Percentiles rank a stretch among this genome's conserved stretches.
These are phyloP conservation scores for Oscheius sp. DNA, from an alignment of 2,888 invertebrate genomes.

Conservation along the genomic window DNA sequence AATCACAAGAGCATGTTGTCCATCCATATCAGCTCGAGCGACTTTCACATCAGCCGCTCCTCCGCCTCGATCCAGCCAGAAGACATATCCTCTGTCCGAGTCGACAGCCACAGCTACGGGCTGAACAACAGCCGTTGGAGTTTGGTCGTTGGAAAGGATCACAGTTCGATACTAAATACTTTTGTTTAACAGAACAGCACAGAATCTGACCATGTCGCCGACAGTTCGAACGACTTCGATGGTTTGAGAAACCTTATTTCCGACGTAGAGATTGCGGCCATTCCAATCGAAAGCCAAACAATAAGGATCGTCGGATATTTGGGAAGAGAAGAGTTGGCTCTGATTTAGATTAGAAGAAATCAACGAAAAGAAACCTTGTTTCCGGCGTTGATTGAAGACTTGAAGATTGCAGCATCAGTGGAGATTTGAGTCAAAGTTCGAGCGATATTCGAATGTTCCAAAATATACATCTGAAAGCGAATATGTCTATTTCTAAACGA, in stretches of 20 bases:
- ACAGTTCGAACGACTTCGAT: constrained; percentile 80
- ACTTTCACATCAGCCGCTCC: constrained; percentile 73
- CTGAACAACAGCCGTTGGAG: constrained; percentile 80
- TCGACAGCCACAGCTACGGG: constrained; percentile 88
- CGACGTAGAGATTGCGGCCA: constrained; percentile 90
- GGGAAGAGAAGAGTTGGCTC: constrained; percentile 53
- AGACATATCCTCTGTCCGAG: constrained; percentile 89
- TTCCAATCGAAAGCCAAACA: constrained; percentile 95
- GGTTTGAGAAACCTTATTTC: constrained; percentile 83
- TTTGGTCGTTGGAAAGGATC: constrained; percentile 88
- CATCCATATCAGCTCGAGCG: constrained; percentile 87
- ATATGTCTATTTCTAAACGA: too few species aligned
- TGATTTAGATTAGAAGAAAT: constrained; percentile 71
- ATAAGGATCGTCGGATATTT: constrained; percentile 81
- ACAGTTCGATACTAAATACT: constrained; percentile 79
- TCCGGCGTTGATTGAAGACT: constrained; percentile 72
- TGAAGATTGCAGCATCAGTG: constrained; percentile 61
- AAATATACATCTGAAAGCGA: constrained; percentile 72
- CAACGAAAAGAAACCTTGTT: constrained; percentile 76
- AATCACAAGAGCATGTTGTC: constrained; percentile 75
- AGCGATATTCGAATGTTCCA: constrained; percentile 68
- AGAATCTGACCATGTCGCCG: constrained; percentile 45
- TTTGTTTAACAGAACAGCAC: background rate
- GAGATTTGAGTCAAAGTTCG: constrained; percentile 62
- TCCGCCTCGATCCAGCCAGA: constrained; percentile 94